Evolutionary conservation across 2,797 vertebrate species (phyloP), one percentile per base, ranked within the genome.

Genomic region (Sebastes miniatus): DNA sequence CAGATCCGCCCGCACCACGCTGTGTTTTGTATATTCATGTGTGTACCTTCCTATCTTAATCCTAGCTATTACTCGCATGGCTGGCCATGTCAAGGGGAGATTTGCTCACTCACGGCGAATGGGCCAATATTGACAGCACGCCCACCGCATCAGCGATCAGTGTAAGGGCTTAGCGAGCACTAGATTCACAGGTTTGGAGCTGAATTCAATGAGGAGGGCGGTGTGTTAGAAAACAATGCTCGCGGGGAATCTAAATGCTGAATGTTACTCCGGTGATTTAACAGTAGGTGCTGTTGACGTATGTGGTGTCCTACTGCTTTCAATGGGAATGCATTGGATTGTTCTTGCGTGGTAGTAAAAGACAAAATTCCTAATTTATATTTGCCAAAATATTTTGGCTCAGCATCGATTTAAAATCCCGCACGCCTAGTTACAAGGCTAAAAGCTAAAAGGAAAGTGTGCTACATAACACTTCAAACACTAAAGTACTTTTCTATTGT

Each of bases 31-130:
- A 94, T 94, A 94, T 94, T 94, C 93, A 95, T 92, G 94, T 93
- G 92, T 93, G 92, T 93, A 92, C 93, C 90, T 92, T 93, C 91
- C 94, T 93, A 92, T 94, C 92, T 93, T 94, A 95, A 95, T 95
- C 93, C 93, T 91, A 92, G 91, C 92, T 94, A 94, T 94, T 95
- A 95, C 92, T 92, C 91, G 92, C 92, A 94, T 95, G 94, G 92
- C 91, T 90, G 91, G 87, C 90, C 94, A 85, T 94, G 93, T 94
- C 93, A 90, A 90, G 91, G 88, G 91, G 93, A 93, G 92, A 93
- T 95, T 93, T 95, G 92, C 91, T 94, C 92, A 89, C 89, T 93
- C 92, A 81, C 89, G 85, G 90, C 92, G 93, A 93, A 95, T 92
- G 92, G 91, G 92, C 92, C 89, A 91, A 94, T 94, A 94, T 95